Base-by-base conservation (phyloP, 2,797 vertebrate species). In the Lepilemur septentrionalis region DNA sequence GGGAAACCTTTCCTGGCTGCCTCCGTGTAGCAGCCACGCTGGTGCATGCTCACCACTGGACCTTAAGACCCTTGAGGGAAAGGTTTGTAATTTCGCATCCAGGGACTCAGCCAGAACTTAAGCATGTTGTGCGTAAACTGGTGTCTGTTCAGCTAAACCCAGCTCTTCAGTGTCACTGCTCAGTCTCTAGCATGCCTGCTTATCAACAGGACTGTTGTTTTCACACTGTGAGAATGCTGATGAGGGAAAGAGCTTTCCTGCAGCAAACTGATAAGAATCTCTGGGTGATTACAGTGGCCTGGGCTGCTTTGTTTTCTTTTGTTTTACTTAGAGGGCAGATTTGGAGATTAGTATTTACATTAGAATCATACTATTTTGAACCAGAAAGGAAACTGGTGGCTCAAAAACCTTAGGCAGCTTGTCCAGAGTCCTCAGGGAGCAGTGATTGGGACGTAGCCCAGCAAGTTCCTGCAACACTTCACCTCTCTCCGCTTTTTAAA, bases 121-220 rank as follows among this genome's bases (percentile, higher is more conserved):
- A 28, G 1, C 11, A 25, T 32, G 7, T 1, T 12, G 2, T 1
- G 4, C 10, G 2, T 5, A 1, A 38, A 9, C 4, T 15, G 4
- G 5, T 3, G 52, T n/a, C 83, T 32, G 18, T 9, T n/a, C 30
- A 3, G 22, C 52, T 15, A 32, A 28, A 4, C 13, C 20, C 14
- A 1, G 4, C 14, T 65, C 4, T 61, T 84, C 52, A 0, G 4
- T 20, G 46, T 32, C 63, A 2, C 11, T n/a, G 15, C n/a, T 18
- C 46, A 2, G 7, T 73, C 55, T 73, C 72, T n/a, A 9, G n/a
- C n/a, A 7, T 4, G 12, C 23, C 43, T 11, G 38, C 52, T 52
- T 67, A 57, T 65, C 73, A 41, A 5, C 38, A 25, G 17, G 38
- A 48, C 22, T 17, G 32, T 23, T 17, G 70, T 79, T 79, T 80